Conservation (phyloP, 2,888 invertebrate genomes). For the Caenorhabditis uteleia region DNA sequence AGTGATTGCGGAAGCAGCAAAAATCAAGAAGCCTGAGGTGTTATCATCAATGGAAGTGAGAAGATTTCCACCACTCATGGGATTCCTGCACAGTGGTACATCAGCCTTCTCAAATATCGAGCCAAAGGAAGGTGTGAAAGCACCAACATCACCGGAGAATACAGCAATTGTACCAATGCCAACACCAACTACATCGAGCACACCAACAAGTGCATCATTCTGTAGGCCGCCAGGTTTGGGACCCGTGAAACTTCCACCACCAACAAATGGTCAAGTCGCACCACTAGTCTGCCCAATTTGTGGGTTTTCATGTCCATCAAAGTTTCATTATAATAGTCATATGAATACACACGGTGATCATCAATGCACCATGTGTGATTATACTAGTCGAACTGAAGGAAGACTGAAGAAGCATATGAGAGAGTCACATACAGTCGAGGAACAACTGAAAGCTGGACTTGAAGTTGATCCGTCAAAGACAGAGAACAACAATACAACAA, state of each 20-base stretch:
- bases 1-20: slow-evolving; percentile 12
- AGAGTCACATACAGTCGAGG: slow-evolving; percentile 72
- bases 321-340: slow-evolving; percentile 74
- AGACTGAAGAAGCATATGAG: slow-evolving; percentile 73
- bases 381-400: slow-evolving; percentile 72
- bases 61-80: slow-evolving; percentile 5
- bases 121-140: slow-evolving; percentile 5
- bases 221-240: slow-evolving; percentile 60
- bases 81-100: slow-evolving; percentile 18
- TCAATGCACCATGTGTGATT: slow-evolving; percentile 74
- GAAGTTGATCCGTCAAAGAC: slow-evolving; percentile 47
- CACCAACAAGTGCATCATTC: slow-evolving; percentile 39
- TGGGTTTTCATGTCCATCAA: slow-evolving; percentile 71
- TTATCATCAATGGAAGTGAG: neutral
- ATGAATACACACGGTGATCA: slow-evolving; percentile 74
- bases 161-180: slow-evolving; percentile 2
- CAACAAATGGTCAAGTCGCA: slow-evolving; percentile 41
- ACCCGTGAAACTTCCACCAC: slow-evolving; percentile 41
- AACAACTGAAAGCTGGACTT: slow-evolving; percentile 68
- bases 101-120: slow-evolving; percentile 36
- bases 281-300: slow-evolving; percentile 71
- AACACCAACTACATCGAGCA: slow-evolving; percentile 4
- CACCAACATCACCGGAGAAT: neutral
- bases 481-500: neutral
- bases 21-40: slow-evolving; percentile 2